Conservation (phyloP, 1,140 invertebrate genomes). For the Monomorium pharaonis region DNA sequence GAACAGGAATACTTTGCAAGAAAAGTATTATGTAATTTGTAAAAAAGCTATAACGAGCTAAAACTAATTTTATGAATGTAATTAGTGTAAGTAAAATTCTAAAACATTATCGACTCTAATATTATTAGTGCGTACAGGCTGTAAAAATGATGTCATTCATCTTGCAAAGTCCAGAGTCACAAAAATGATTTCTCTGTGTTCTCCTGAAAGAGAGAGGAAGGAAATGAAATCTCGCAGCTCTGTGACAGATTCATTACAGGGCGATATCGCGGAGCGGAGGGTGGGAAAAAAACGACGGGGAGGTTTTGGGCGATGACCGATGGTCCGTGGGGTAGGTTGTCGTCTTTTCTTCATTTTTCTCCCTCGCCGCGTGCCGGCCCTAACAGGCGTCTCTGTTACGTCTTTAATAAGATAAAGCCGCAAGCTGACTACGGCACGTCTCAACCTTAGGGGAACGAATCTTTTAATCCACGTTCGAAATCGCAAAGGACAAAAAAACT, state of each 20-base stretch:
- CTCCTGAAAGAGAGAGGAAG: conserved; percentile 25
- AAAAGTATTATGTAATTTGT: not conserved
- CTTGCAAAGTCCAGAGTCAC: conserved; percentile 5
- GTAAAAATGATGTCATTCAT: conserved; percentile 29
- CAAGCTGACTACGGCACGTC: conserved; percentile 47
- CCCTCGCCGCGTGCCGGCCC: conserved; percentile 49
- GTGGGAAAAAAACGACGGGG: conserved; percentile 45
- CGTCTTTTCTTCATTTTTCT: conserved; percentile 79
- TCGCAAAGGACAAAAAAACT: conserved; percentile 4
- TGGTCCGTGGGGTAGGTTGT: conserved; percentile 80
- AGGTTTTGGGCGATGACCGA: conserved; percentile 77
- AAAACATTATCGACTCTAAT: not conserved
- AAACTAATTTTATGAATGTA: not conserved
- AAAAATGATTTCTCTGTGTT: conserved; percentile 53
- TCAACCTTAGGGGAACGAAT: not conserved
- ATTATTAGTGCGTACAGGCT: not conserved
- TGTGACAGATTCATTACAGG: conserved; percentile 72
- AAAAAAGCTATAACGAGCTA: not conserved
- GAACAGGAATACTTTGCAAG: not conserved
- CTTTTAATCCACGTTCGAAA: conserved; percentile 35
- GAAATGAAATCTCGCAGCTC: conserved; percentile 69
- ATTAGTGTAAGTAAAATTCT: not conserved
- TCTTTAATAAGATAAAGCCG: conserved; percentile 74
- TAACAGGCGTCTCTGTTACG: conserved; percentile 26
- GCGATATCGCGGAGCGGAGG: conserved; percentile 55